Percentiles rank a stretch among this genome's conserved stretches.
These are phyloP conservation scores for Cyrtonyx montezumae DNA, from an alignment of 2,113 vertebrate genomes.

Conservation along the genomic window DNA sequence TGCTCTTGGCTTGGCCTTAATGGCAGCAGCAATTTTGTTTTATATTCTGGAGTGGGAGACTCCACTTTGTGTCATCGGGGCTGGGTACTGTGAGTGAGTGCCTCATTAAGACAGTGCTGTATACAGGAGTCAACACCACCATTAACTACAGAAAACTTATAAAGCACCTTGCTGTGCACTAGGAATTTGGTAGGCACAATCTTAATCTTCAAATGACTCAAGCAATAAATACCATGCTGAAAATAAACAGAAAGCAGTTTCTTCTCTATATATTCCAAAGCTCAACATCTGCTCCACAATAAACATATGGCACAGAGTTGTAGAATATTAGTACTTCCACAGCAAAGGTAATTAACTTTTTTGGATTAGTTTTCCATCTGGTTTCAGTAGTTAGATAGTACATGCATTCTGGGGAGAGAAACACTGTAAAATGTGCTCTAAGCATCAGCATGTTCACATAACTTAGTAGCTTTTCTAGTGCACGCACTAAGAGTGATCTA, in stretches of 20 bases:
- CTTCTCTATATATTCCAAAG: neutral
- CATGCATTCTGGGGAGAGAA: neutral
- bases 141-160: neutral
- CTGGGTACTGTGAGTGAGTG: neutral
- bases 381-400: neutral
- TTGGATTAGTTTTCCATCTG: neutral
- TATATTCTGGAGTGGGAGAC: neutral
- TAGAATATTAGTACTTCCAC: neutral
- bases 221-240: neutral
- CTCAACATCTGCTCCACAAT: neutral
- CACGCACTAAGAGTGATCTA: neutral
- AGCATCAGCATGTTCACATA: neutral
- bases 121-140: neutral
- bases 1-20: neutral
- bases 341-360: neutral
- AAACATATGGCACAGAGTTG: neutral
- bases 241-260: neutral
- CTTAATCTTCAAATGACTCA: neutral
- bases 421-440: neutral
- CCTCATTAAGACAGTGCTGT: neutral
- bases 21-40: neutral
- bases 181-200: neutral
- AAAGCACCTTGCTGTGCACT: neutral
- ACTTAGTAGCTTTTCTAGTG: fast-evolving
- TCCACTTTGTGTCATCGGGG: neutral